Evolutionary conservation across 2,888 invertebrate genomes (phyloP).

Genomic region (Colletes collaris): DNA sequence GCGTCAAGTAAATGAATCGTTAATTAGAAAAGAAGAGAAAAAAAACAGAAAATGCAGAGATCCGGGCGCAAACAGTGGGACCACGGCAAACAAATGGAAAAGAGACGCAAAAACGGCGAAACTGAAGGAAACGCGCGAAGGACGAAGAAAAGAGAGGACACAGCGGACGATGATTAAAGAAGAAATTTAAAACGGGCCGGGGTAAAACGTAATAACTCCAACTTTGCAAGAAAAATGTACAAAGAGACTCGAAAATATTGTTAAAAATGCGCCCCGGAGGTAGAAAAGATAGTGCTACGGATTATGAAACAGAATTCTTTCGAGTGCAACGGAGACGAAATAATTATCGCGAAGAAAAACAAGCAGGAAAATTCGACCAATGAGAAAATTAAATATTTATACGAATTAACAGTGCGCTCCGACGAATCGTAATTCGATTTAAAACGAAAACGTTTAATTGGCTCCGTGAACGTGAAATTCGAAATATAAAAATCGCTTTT

Average conservation of each 20-base stretch:
- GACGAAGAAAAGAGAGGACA: neutral
- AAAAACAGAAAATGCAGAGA: no score
- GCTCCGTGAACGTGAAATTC: no score
- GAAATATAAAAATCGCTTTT: no score
- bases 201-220: conserved; percentile 8
- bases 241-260: conserved; percentile 21
- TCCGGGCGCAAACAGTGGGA: neutral
- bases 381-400: conserved; percentile 52
- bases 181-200: conserved; percentile 7
- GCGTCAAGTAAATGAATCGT: no score
- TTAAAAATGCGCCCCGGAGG: conserved; percentile 17
- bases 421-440: no score
- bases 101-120: neutral
- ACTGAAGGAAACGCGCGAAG: neutral
- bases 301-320: conserved; percentile 5
- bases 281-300: neutral
- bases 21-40: no score
- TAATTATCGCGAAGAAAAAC: neutral
- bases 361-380: conserved; percentile 16
- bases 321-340: neutral
- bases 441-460: no score
- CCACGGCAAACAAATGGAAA: neutral
- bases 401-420: no score
- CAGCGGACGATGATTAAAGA: conserved; percentile 2
- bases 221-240: conserved; percentile 19